Percentiles rank a stretch among this genome's conserved stretches.
Evolutionary conservation across 2,113 vertebrate species (phyloP).

Genomic region (Butorides virescens): DNA sequence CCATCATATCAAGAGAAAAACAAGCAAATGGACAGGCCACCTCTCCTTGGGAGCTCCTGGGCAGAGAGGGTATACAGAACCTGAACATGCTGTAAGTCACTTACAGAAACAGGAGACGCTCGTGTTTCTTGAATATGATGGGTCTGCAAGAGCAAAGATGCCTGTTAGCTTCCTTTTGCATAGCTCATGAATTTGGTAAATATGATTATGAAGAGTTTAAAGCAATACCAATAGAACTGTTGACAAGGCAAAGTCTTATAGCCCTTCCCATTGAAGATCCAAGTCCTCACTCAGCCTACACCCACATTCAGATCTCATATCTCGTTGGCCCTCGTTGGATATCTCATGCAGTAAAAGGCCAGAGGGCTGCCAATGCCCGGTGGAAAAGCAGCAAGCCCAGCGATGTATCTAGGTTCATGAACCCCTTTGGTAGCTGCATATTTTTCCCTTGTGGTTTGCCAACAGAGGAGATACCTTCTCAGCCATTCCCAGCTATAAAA

Average conservation of each 20-base stretch:
- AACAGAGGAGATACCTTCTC: not conserved
- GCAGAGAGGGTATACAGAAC: not conserved
- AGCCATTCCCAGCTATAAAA: not conserved
- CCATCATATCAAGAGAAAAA: not conserved
- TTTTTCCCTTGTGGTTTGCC: slow-evolving; percentile 15
- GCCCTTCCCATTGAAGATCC: not conserved
- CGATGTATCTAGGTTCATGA: not conserved
- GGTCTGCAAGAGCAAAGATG: not conserved
- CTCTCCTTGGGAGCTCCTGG: not conserved
- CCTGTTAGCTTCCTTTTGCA: not conserved
- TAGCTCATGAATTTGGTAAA: not conserved
- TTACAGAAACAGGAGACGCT: not conserved
- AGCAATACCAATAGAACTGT: not conserved
- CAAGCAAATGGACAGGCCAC: not conserved
- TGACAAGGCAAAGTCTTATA: not conserved
- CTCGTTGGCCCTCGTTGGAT: not conserved
- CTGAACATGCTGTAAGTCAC: not conserved
- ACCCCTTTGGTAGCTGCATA: not conserved
- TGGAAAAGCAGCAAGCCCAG: not conserved
- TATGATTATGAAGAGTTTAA: not conserved
- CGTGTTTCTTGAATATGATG: fast-evolving
- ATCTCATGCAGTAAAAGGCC: not conserved
- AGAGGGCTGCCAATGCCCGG: not conserved
- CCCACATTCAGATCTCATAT: not conserved
- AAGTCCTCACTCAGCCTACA: not conserved